Base-by-base conservation (phyloP, 2,797 vertebrate species). In the Tragopan temminckii region DNA sequence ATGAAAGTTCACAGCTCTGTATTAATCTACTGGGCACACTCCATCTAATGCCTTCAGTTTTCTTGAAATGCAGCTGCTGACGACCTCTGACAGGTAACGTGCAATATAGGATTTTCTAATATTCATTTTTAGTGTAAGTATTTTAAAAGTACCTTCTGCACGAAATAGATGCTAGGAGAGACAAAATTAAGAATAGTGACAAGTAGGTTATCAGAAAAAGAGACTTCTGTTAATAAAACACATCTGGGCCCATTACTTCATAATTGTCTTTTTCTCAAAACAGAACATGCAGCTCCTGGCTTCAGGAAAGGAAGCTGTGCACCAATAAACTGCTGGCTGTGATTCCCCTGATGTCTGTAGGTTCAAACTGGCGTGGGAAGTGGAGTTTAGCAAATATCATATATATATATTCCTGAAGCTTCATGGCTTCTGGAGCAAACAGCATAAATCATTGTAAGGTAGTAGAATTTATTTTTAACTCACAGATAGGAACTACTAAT, bases 1-100 rank as follows among this genome's bases (percentile, higher is more conserved):
- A 84, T 88, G 88, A 94, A 97, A 96, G 88, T 96, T 95, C 90
- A 93, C 85, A 78, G 80, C 93, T 95, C 79, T 68, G 71, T 91
- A 96, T 96, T 95, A 95, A 95, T 96, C 94, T 97, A 27, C 80
- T 94, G 91, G 93, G 94, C 94, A 97, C 97, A 88, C 92, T 95
- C 64, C 61, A 93, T 95, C 93, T 96, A 94, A 96, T 95, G 80
- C 76, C 84, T 95, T 92, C 89, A 81, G 86, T 90, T 91, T 91
- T 86, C 92, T 94, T 96, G 91, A 97, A 93, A 95, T 96, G 92
- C 16, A 92, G 89, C 83, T 97, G 94, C 93, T 77, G 64, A 96
- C 97, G 96, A 97, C 95, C 95, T 94, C 92, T 93, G 90, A 83
- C 82, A 90, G 79, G 85, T 93, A 82, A 96, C 96, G 97, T 88